phyloP scores from a whole-genome alignment of 2,888 invertebrate genomes.

The Melieria picta region DNA sequence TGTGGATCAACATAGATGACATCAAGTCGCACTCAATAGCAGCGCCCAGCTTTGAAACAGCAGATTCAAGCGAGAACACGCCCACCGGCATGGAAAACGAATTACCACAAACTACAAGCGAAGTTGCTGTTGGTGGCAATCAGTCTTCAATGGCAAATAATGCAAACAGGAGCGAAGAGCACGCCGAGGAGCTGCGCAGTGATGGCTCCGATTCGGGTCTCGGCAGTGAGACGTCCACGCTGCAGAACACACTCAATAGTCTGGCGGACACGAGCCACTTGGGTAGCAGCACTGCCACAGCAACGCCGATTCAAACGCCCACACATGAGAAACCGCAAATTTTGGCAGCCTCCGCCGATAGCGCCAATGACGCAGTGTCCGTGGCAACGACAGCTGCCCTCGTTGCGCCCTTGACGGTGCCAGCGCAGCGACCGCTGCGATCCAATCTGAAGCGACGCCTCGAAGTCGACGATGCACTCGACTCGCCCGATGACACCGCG shows the following conservation, averaged over 20 bases:
- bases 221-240: slow-evolving; percentile 74
- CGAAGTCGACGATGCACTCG: slow-evolving; percentile 65
- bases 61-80: slow-evolving; percentile 6
- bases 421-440: slow-evolving; percentile 60
- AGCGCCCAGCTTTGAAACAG: slow-evolving; percentile 54
- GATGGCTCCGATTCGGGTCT: slow-evolving; percentile 88
- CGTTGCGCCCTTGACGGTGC: slow-evolving; percentile 14
- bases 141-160: not conserved
- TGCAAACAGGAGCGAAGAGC: slow-evolving; percentile 4
- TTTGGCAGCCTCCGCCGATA: slow-evolving; percentile 15
- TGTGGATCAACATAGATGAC: slow-evolving; percentile 50
- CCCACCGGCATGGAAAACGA: slow-evolving; percentile 16
- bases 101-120: slow-evolving; percentile 1
- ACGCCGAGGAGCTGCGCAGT: slow-evolving; percentile 67
- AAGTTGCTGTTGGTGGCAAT: slow-evolving; percentile 5
- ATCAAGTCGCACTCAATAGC: slow-evolving; percentile 34
- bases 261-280: slow-evolving; percentile 44
- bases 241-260: slow-evolving; percentile 48
- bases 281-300: slow-evolving; percentile 14
- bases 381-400: slow-evolving; percentile 37
- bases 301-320: slow-evolving; percentile 24
- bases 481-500: slow-evolving; percentile 19
- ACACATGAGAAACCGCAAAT: slow-evolving; percentile 20
- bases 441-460: slow-evolving; percentile 76
- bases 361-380: not conserved